Base-by-base conservation (phyloP, 2,113 vertebrate species). In the Nipponia nippon region DNA sequence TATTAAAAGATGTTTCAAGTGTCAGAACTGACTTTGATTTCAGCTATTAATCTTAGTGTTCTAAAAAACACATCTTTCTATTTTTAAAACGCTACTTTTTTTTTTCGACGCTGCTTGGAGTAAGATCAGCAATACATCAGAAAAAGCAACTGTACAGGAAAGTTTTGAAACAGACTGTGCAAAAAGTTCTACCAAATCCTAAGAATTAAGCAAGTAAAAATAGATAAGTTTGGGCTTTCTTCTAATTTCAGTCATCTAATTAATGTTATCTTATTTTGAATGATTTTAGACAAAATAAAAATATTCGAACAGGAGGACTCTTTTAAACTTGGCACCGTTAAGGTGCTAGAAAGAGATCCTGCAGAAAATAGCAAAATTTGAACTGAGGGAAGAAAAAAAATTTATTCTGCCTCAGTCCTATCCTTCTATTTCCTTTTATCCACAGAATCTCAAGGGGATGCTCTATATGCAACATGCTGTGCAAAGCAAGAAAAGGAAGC, bases 11-110 rank as follows among this genome's bases (percentile, higher is more conserved):
- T 52, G 16, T 40, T 83, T 80, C 59, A 78, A 84, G 69, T 91
- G 76, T 93, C 95, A 97, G 89, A 96, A 71, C 25, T 56, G 56
- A 85, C 56, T 87, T 93, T 67, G 42, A 87, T 78, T 91, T 87
- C 72, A 80, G 70, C 63, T 86, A 77, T 95, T 87, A 78, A 96
- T 92, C 79, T 90, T 34, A 62, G 50, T 22, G 38, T 71, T 90
- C 86, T 66, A 87, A 94, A 90, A 90, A 50, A 0, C 26, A 83
- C 11, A 25, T 40, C 87, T 87, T 63, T 63, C 32, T 87, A 50
- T 71, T 92, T 93, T 86, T 87, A 83, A 89, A 83, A 58, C 21
- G 2, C 4, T 7, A 6, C 12, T 21, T 9, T 14, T 42, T 42
- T 26, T 44, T 62, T 13, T 9, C 40, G 25, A 12, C 23, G 7